Base-by-base conservation (phyloP, 2,797 vertebrate species). In the Spatula clypeata region DNA sequence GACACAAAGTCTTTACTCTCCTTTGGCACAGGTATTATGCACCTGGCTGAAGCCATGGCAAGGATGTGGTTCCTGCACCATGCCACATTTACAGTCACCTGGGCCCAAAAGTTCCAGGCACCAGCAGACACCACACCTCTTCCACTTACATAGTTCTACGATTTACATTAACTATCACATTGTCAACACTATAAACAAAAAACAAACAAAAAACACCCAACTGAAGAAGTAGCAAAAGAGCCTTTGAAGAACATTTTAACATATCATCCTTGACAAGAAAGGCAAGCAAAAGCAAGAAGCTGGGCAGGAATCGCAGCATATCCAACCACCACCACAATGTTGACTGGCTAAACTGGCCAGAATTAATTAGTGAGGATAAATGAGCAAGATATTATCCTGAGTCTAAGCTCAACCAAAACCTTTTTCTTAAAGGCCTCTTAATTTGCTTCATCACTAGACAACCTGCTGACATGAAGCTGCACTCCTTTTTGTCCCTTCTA, bases 291-390 rank as follows among this genome's bases (percentile, higher is more conserved):
- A 72, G 44, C 21, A 74, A 89, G 57, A 45, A 66, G 32, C 15
- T 40, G 13, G 11, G 27, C 75, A 20, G 7, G 36, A 92, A 76
- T n/a, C 4, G 31, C 2, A 1, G 3, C 0, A 0, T n/a, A 53
- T 1, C 47, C 47, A 49, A 49, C 47, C 23, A 49, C 32, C 73
- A n/a, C 23, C 36, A 67, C 85, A 93, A 79, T 5, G 13, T 66
- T 44, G 87, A 86, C 12, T n/a, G 24, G 42, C 54, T 88, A 71
- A 93, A 90, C 18, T 32, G 20, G 42, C 23, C 49, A 51, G 49
- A 27, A 51, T 27, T 27, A 51, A 27, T 51, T 51, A 51, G 24
- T 26, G 8, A 79, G 5, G 11, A 79, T 58, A 42, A 90, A 40
- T 10, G 36, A 77, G 29, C 24, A 67, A 70, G 20, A 73, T 13